A percentile compares a stretch with the other conserved stretches of the same genome.
Conservation (phyloP, 1,140 invertebrate genomes). For the Andricus grossulariae region DNA sequence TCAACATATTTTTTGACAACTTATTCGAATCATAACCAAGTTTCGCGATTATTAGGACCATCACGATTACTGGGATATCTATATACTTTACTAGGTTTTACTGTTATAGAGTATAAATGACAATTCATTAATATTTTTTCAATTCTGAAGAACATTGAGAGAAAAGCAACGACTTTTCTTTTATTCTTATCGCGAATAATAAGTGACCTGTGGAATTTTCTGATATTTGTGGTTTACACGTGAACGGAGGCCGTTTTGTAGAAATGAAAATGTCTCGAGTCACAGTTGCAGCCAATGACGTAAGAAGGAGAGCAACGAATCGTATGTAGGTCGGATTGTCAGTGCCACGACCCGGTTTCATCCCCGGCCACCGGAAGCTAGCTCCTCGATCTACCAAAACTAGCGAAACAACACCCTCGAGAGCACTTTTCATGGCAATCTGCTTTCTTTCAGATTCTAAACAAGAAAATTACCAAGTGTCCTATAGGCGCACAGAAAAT, state of each 20-base stretch:
- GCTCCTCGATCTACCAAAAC: constrained; percentile 43
- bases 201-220: no score
- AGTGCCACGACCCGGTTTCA: constrained; percentile 63
- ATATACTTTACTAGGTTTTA: no score
- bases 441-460: not conserved
- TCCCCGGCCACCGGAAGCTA: constrained; percentile 48
- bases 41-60: no score
- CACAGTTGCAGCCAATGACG: constrained; percentile 53
- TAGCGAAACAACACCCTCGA: constrained; percentile 17
- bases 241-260: constrained; percentile 39
- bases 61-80: no score
- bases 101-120: no score
- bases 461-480: not conserved
- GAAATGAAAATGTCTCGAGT: constrained; percentile 50
- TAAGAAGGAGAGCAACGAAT: constrained; percentile 47
- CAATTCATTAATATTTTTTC: no score
- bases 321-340: constrained; percentile 65
- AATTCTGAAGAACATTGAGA: no score
- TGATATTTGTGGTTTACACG: not conserved
- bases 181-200: no score
- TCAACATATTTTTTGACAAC: no score
- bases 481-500: no score
- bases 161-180: no score
- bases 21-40: no score
- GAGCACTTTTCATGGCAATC: not conserved